A percentile compares a stretch with the other conserved stretches of the same genome.
phyloP scores from a whole-genome alignment of 1,140 invertebrate genomes.

The Caerostris darwini region DNA sequence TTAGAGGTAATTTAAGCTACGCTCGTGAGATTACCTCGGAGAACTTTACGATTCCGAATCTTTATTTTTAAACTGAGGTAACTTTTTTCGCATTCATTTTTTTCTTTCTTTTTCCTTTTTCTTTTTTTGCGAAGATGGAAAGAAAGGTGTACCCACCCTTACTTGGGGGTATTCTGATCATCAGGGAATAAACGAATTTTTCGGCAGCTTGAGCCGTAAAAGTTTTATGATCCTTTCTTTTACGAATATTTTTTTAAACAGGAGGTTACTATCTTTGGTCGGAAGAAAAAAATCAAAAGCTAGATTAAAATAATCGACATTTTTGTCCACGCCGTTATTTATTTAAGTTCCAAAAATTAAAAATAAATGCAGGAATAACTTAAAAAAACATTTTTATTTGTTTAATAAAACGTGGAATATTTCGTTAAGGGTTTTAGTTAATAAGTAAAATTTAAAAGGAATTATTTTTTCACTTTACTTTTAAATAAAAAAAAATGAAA shows the following conservation, averaged over 20 bases:
- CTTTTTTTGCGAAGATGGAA: neutral
- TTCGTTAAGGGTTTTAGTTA: no score
- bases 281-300: conserved; percentile 7
- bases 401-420: no score
- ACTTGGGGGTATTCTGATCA: conserved; percentile 42
- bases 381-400: no score
- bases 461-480: no score
- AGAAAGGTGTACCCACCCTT: neutral
- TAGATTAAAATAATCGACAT: conserved; percentile 12
- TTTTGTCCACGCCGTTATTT: neutral
- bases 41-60: conserved; percentile 53
- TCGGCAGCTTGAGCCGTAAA: conserved; percentile 53
- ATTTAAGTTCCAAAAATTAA: no score
- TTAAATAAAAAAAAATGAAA: no score
- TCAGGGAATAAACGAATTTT: conserved; percentile 60
- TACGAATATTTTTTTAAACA: conserved; percentile 65
- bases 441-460: no score
- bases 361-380: no score
- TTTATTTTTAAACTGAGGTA: conserved; percentile 66
- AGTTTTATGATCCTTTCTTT: conserved; percentile 54
- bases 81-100: no score
- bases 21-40: conserved; percentile 23
- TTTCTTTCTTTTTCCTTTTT: neutral
- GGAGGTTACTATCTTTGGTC: conserved; percentile 30
- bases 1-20: conserved; percentile 14